Conservation (phyloP, 2,888 invertebrate genomes). For the Falcaria lacertinaria region DNA sequence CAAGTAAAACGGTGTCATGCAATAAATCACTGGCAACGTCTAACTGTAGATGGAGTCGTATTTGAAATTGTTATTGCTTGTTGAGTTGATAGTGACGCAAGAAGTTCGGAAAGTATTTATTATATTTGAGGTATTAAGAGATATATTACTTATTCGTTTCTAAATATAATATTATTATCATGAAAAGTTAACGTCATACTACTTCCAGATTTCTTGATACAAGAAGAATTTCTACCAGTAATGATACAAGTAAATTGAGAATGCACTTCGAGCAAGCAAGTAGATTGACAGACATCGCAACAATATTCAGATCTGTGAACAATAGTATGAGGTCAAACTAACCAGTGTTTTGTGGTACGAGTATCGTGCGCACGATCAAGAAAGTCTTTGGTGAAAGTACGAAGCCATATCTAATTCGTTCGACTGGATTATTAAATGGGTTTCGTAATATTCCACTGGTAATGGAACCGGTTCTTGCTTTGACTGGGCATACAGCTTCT, state of each 20-base stretch:
- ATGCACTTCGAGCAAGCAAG: slow-evolving; percentile 33
- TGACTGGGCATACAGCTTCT: slow-evolving; percentile 29
- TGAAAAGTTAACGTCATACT: too few relatives aligned
- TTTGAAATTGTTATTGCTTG: not conserved
- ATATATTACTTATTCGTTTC: too few relatives aligned
- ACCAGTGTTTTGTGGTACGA: slow-evolving; percentile 44
- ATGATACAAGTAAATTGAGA: slow-evolving; percentile 43
- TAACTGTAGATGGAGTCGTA: too few relatives aligned
- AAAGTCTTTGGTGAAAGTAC: slow-evolving; percentile 73
- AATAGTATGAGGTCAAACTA: slow-evolving; percentile 61
- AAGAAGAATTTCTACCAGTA: too few relatives aligned
- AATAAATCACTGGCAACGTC: not conserved
- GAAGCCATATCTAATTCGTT: slow-evolving; percentile 56
- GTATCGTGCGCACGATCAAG: slow-evolving; percentile 43
- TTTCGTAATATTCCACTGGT: slow-evolving; percentile 63
- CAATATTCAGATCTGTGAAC: slow-evolving; percentile 43
- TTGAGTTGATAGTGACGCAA: not conserved
- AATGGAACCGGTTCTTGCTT: slow-evolving; percentile 56
- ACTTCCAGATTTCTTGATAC: too few relatives aligned
- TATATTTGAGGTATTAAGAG: too few relatives aligned
- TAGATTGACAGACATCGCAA: slow-evolving; percentile 42
- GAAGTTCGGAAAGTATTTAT: too few relatives aligned
- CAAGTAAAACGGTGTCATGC: not conserved
- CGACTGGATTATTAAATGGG: slow-evolving; percentile 59
- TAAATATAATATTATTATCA: too few relatives aligned